Conservation (phyloP, 2,113 vertebrate genomes). For the Ramphastos sulfuratus region DNA sequence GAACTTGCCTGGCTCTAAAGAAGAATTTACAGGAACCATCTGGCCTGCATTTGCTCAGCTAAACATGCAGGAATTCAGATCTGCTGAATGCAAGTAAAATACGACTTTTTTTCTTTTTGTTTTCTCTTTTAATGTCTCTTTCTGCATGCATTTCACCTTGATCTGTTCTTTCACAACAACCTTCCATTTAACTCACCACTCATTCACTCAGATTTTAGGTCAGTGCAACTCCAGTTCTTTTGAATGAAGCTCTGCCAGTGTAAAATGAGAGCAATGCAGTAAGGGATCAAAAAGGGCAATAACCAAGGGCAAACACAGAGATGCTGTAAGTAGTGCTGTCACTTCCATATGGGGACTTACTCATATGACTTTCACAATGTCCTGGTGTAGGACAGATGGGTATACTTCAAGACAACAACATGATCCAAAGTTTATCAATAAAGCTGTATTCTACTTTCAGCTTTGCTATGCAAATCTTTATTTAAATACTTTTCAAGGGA, state of each 20-base stretch:
- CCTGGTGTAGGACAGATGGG: not conserved
- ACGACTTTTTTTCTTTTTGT: not conserved
- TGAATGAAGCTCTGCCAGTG: constrained; percentile 16
- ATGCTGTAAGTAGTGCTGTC: not conserved
- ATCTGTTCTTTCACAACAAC: not conserved
- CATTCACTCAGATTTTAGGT: constrained; percentile 20
- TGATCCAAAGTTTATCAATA: not conserved
- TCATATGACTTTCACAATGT: not conserved
- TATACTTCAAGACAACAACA: not conserved
- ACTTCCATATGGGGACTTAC: not conserved
- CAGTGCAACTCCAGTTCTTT: not conserved
- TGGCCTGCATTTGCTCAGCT: constrained; percentile 47
- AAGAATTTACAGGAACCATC: constrained; percentile 62
- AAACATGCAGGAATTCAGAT: constrained; percentile 34
- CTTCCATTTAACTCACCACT: not conserved
- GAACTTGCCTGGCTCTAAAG: constrained; percentile 48
- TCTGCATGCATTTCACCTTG: constrained; percentile 24
- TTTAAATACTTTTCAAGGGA: not conserved
- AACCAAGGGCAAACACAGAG: constrained; percentile 22
- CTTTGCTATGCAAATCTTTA: not conserved
- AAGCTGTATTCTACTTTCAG: not conserved
- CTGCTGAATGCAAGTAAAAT: not conserved
- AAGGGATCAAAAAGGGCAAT: not conserved
- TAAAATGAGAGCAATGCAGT: constrained; percentile 22
- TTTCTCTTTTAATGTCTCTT: not conserved